Evolutionary conservation across 2,113 vertebrate genomes (phyloP), one percentile per base, ranked within the genome.

Genomic region (Elaphurus davidianus): DNA sequence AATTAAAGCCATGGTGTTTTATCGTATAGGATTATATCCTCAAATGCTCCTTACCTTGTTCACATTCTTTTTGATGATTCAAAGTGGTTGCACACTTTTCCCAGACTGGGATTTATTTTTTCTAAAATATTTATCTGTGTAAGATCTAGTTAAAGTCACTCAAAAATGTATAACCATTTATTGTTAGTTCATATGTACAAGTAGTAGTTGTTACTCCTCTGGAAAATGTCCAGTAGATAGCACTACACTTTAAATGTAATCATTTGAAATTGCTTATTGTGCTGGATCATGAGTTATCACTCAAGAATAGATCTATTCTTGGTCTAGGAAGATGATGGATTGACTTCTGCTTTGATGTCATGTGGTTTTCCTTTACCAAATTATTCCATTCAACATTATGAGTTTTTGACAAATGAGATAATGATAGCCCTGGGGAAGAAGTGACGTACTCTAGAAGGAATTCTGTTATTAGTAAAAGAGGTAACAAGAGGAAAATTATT

Each of bases 401-500:
- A 96, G 28, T 89, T 96, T 95, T 92, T 92, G 90, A 91, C 87
- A 90, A 88, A 88, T 79, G 64, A 96, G 45, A 60, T 71, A 57
- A 78, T 97, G 54, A 96, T 76, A 94, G 30, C 40, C 30, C 33
- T 71, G 27, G 55, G 30, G 30, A 47, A 67, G 43, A 79, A 90
- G 17, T 79, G 15, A 78, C 79, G 16, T 30, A 85, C 21, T 94
- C 52, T 76, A 59, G 64, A 94, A 91, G 71, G 15, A 92, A 91
- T 90, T 95, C 19, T 96, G 17, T 92, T 76, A 97, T 93, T 94
- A 96, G 76, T 90, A 60, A 87, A 92, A 87, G 52, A 91, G 13
- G 40, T 81, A 94, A 45, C 27, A 62, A 15, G n/a, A 45, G 16
- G 60, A 40, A 87, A 90, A 90, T 86, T 62, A 76, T 79, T 86